These are phyloP conservation scores for Anomalospiza imberbis DNA, from an alignment of 2,797 vertebrate genomes.

Conservation along the genomic window DNA sequence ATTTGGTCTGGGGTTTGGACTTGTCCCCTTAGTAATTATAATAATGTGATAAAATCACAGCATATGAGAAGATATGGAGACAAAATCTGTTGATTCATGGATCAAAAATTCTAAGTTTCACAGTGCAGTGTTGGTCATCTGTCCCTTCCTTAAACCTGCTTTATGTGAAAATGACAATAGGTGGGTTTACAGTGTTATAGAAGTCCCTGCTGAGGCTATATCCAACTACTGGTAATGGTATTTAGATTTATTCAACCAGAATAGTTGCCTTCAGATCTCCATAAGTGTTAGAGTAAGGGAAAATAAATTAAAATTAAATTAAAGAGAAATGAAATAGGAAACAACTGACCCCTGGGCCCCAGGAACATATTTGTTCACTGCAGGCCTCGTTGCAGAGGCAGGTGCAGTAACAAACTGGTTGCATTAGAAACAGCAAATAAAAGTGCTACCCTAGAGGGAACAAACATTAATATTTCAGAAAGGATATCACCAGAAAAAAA, in stretches of 20 bases:
- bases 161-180: background rate
- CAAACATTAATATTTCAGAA: slow-evolving; percentile 42
- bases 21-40: background rate
- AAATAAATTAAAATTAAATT: slow-evolving; percentile 67
- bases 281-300: slow-evolving; percentile 15
- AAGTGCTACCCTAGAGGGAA: background rate
- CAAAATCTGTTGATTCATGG: background rate
- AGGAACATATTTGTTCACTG: slow-evolving; percentile 17
- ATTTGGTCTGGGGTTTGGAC: background rate
- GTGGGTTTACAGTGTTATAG: background rate
- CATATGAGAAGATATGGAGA: background rate
- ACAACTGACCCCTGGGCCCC: slow-evolving; percentile 26
- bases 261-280: background rate
- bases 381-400: background rate
- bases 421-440: slow-evolving; percentile 27
- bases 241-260: slow-evolving; percentile 65
- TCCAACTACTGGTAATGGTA: slow-evolving; percentile 26
- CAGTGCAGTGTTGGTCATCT: background rate
- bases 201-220: background rate
- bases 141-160: background rate
- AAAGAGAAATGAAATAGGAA: slow-evolving; percentile 45
- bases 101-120: background rate
- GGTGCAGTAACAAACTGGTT: background rate
- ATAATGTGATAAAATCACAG: background rate
- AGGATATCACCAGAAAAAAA: slow-evolving; percentile 4